These are phyloP conservation scores for Tetraneura akinire DNA, from an alignment of 1,140 invertebrate genomes.

Conservation along the genomic window DNA sequence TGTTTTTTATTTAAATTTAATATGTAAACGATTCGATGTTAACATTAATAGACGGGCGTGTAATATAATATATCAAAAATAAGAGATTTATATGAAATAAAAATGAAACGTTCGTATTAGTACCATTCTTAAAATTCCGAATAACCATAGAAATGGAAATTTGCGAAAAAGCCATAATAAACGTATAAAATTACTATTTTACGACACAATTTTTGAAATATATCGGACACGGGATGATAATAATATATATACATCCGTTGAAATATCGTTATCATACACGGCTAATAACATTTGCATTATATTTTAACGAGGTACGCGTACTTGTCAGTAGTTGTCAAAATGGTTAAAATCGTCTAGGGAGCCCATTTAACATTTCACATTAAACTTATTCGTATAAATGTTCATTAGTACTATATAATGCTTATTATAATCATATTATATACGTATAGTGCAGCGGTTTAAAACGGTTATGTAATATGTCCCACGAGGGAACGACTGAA, in stretches of 20 bases:
- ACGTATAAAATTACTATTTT: not conserved
- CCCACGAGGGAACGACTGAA: constrained; percentile 20
- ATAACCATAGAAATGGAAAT: too few relatives aligned
- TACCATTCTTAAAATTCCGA: too few relatives aligned
- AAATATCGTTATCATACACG: not conserved
- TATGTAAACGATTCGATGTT: too few relatives aligned
- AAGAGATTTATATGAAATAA: too few relatives aligned
- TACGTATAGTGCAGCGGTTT: constrained; percentile 11
- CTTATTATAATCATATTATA: too few relatives aligned
- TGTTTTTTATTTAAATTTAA: too few relatives aligned
- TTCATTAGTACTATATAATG: not conserved
- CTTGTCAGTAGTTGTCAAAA: not conserved
- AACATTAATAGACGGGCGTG: too few relatives aligned
- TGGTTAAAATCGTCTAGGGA: not conserved
- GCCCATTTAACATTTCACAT: constrained; percentile 18
- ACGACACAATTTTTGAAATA: not conserved
- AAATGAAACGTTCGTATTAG: too few relatives aligned
- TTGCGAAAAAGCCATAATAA: not conserved
- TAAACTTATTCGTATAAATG: constrained; percentile 26
- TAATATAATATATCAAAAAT: too few relatives aligned
- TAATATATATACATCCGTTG: not conserved
- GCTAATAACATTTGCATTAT: constrained; percentile 7
- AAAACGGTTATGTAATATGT: constrained; percentile 37
- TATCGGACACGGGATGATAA: not conserved
- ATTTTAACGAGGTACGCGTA: not conserved